Evolutionary conservation across 2,797 vertebrate species (phyloP), one percentile per base, ranked within the genome.

Genomic region (Malacoraja senta): DNA sequence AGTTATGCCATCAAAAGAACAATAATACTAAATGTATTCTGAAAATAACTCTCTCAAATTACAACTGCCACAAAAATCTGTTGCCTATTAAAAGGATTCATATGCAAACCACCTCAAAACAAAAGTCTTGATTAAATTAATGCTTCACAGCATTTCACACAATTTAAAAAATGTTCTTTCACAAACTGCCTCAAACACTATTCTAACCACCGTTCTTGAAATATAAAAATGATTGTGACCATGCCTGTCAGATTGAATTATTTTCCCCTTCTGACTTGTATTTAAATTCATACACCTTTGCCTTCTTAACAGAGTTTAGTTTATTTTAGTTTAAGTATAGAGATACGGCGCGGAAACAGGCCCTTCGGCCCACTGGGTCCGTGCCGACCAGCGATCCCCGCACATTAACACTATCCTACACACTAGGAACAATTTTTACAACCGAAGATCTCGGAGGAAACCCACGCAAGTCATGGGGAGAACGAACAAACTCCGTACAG

Each of bases 181-280:
- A 92, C 90, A 92, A 92, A 92, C 26, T 92, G 38, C 90, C 90
- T 92, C 71, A 92, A 58, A 53, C 38, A 92, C 71, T 74, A 68
- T 68, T 92, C 71, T 76, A 71, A 53, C 3, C 71, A 92, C 38
- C n/a, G 53, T 76, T 58, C 38, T 76, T 92, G 71, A 76, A 92
- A 92, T 76, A 29, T 53, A n/a, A 68, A 92, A 92, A 38, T 32
- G 32, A 29, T 21, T 68, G 13, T 19, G 26, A 13, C 63, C 4
- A 35, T 68, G 29, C 38, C 10, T 10, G 26, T 13, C 13, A 92
- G 35, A 4, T 10, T 53, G 10, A 68, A 26, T 65, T 6, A 15
- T 86, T 86, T 86, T 65, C 15, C 29, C 58, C 12, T 84, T 63
- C 32, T 19, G n/a, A 65, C 29, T 19, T 32, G 15, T 17, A 24